A percentile compares a stretch with the other conserved stretches of the same genome.
These are phyloP conservation scores for Heptranchias perlo DNA, from an alignment of 2,113 vertebrate species.

Conservation along the genomic window DNA sequence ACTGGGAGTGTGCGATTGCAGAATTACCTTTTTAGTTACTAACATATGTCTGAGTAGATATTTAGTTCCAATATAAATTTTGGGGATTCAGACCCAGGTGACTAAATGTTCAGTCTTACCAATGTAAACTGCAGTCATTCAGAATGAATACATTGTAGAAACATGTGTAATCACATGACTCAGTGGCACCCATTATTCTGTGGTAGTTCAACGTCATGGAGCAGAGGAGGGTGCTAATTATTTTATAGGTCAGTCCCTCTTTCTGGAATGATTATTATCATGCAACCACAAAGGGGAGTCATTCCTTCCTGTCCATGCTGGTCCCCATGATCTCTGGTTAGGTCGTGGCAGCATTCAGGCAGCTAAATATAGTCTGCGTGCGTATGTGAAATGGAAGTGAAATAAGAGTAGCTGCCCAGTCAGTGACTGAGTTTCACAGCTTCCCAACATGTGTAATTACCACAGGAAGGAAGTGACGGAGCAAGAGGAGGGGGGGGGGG, in stretches of 20 bases:
- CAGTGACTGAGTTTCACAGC: conserved; percentile 15
- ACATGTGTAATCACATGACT: neutral
- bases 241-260: neutral
- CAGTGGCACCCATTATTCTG: neutral
- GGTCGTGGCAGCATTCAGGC: neutral
- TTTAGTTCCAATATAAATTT: neutral
- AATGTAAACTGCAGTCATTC: neutral
- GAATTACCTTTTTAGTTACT: neutral
- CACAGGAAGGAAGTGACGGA: conserved; percentile 31
- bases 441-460: conserved; percentile 23
- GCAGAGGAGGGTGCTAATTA: neutral
- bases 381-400: conserved; percentile 13
- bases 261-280: neutral
- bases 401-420: neutral
- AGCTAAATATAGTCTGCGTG: conserved; percentile 32
- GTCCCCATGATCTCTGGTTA: neutral
- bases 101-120: neutral
- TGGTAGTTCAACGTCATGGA: neutral
- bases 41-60: neutral
- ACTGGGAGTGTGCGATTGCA: neutral
- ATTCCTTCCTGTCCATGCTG: conserved; percentile 15
- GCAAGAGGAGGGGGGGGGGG: neutral
- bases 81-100: neutral
- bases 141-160: neutral
- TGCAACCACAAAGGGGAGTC: neutral